Evolutionary conservation across 2,113 vertebrate species (phyloP).

Genomic region (Dissostichus mawsoni): DNA sequence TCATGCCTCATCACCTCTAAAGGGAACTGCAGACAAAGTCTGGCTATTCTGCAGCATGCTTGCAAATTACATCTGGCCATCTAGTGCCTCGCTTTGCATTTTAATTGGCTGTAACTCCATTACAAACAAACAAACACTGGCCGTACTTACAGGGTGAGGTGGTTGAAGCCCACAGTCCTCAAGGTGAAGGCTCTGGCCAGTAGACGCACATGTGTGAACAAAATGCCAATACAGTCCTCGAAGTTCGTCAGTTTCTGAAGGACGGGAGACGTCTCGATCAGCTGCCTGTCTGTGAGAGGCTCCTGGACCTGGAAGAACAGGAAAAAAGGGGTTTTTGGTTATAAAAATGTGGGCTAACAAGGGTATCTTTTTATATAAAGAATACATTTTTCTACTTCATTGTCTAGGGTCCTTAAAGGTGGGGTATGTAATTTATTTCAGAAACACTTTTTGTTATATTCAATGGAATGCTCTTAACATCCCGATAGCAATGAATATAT

Average conservation of each 20-base stretch:
- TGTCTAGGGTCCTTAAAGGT: no score
- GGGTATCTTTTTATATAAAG: no score
- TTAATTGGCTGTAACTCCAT: constrained; percentile 53
- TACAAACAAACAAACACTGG: constrained; percentile 7
- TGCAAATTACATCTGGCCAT: constrained; percentile 53
- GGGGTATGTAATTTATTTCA: no score
- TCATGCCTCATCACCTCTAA: constrained; percentile 58
- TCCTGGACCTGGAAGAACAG: constrained; percentile 90
- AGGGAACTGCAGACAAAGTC: constrained; percentile 30
- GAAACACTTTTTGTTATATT: no score
- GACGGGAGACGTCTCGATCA: constrained; percentile 97
- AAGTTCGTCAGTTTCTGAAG: constrained; percentile 97
- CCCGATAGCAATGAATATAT: no score
- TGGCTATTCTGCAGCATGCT: constrained; percentile 30
- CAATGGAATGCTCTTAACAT: no score
- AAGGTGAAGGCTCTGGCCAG: constrained; percentile 95
- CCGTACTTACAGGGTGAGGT: constrained; percentile 95
- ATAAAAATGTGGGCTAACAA: no score
- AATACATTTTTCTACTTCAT: no score
- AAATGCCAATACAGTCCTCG: constrained; percentile 93
- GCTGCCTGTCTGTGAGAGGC: constrained; percentile 93
- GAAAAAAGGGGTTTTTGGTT: no score
- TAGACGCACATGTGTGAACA: constrained; percentile 96
- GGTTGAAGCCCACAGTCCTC: constrained; percentile 98
- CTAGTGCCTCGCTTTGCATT: constrained; percentile 52